Evolutionary conservation across 2,888 invertebrate genomes (phyloP).

Genomic region (Leptinotarsa juncta): DNA sequence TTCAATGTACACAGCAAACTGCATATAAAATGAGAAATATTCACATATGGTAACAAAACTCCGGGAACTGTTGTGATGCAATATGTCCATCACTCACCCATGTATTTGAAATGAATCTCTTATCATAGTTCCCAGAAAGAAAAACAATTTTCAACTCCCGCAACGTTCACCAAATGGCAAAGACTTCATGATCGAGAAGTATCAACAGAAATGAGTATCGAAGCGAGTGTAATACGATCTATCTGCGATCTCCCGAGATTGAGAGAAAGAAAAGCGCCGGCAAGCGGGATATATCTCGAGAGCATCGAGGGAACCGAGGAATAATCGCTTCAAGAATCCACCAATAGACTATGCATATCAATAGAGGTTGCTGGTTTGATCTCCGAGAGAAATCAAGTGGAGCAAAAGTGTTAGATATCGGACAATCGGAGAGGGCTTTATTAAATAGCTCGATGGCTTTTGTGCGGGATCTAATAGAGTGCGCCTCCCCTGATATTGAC

Average conservation of each 20-base stretch:
- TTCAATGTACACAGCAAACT: too few relatives aligned
- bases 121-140: slow-evolving; percentile 5
- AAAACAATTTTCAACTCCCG: slow-evolving; percentile 2
- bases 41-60: too few relatives aligned
- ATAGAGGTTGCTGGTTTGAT: slow-evolving; percentile 54
- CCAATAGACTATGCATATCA: slow-evolving; percentile 62
- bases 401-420: slow-evolving; percentile 61
- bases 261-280: slow-evolving; percentile 37
- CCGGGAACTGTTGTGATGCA: too few relatives aligned
- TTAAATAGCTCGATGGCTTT: slow-evolving; percentile 65
- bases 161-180: slow-evolving; percentile 3
- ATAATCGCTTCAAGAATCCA: slow-evolving; percentile 45
- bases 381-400: slow-evolving; percentile 49
- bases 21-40: too few relatives aligned
- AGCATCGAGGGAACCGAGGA: slow-evolving; percentile 43
- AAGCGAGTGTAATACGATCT: slow-evolving; percentile 52
- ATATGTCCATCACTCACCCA: background rate
- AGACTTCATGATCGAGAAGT: slow-evolving; percentile 21
- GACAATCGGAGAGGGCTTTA: slow-evolving; percentile 65
- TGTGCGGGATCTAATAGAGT: slow-evolving; percentile 65
- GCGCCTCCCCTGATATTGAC: slow-evolving; percentile 64
- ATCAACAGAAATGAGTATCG: slow-evolving; percentile 44
- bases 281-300: slow-evolving; percentile 33
- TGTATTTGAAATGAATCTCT: background rate
- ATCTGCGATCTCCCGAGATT: slow-evolving; percentile 46